Conservation (phyloP, 2,797 vertebrate species). For the Tolypeutes matacus region DNA sequence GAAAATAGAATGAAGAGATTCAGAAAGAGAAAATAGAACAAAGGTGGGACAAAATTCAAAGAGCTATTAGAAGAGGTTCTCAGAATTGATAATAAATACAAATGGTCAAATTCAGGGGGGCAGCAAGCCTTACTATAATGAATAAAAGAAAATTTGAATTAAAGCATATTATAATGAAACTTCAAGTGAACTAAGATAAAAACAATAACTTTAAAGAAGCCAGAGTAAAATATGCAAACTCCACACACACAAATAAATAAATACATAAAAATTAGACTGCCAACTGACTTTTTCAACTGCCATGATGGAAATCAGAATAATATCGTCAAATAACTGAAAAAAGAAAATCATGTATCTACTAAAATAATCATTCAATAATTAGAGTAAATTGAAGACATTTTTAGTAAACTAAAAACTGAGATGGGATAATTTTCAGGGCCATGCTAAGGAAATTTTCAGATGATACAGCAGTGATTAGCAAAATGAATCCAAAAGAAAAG, state of each 20-base stretch:
- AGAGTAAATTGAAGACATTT: background rate
- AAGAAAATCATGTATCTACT: background rate
- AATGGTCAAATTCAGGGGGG: background rate
- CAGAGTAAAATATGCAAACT: background rate
- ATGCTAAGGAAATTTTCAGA: background rate
- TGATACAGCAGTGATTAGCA: background rate
- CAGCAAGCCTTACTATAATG: background rate
- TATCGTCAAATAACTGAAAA: background rate
- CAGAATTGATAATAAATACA: background rate
- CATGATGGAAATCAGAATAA: background rate
- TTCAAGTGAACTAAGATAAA: background rate
- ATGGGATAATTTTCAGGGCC: background rate
- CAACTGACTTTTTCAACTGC: background rate
- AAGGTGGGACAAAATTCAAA: background rate
- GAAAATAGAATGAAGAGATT: background rate
- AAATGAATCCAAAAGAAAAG: background rate
- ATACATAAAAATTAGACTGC: background rate
- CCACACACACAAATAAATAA: background rate
- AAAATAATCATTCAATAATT: background rate
- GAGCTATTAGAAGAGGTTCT: background rate
- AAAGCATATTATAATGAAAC: constrained; percentile 7
- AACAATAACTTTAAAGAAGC: background rate
- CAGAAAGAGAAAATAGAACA: background rate
- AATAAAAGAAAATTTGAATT: background rate
- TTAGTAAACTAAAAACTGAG: constrained; percentile 29